A percentile compares a stretch with the other conserved stretches of the same genome.
phyloP scores from a whole-genome alignment of 1,140 invertebrate species.

The Trichonephila inaurata region DNA sequence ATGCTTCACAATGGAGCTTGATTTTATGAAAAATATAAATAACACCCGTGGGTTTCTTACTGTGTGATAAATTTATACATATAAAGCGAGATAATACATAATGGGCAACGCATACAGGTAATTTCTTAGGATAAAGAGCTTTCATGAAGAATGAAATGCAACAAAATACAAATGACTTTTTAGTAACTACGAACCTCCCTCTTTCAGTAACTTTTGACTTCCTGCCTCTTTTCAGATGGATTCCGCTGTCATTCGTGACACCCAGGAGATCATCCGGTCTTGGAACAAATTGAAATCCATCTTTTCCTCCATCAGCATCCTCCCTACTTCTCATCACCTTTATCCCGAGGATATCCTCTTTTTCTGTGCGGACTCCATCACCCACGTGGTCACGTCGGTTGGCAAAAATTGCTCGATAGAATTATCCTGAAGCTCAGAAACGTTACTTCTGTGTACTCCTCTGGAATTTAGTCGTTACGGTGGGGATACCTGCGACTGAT shows the following conservation, averaged over 20 bases:
- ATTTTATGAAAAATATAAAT: too few relatives aligned
- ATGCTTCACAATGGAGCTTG: too few relatives aligned
- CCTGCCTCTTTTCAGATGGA: constrained; percentile 35
- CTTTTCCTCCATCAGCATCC: constrained; percentile 7
- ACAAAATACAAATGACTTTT: too few relatives aligned
- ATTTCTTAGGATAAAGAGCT: too few relatives aligned
- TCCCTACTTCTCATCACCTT: constrained; percentile 7
- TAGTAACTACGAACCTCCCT: too few relatives aligned
- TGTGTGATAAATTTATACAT: too few relatives aligned
- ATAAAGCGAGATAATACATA: too few relatives aligned
- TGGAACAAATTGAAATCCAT: constrained; percentile 55
- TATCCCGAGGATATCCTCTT: constrained; percentile 2
- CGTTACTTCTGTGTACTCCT: neutral
- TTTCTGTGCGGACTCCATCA: constrained; percentile 52
- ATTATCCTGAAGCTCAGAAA: constrained; percentile 45
- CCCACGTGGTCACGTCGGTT: constrained; percentile 55
- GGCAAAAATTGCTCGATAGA: constrained; percentile 21
- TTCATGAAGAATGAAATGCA: too few relatives aligned
- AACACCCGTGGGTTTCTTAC: too few relatives aligned
- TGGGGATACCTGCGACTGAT: neutral
- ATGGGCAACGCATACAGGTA: too few relatives aligned
- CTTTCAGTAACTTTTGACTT: neutral
- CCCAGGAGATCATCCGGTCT: constrained; percentile 50
- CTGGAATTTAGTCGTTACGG: neutral
- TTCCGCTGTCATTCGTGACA: constrained; percentile 3